These are phyloP conservation scores for Trematomus loennbergii DNA, from an alignment of 2,113 vertebrate species.

Conservation along the genomic window DNA sequence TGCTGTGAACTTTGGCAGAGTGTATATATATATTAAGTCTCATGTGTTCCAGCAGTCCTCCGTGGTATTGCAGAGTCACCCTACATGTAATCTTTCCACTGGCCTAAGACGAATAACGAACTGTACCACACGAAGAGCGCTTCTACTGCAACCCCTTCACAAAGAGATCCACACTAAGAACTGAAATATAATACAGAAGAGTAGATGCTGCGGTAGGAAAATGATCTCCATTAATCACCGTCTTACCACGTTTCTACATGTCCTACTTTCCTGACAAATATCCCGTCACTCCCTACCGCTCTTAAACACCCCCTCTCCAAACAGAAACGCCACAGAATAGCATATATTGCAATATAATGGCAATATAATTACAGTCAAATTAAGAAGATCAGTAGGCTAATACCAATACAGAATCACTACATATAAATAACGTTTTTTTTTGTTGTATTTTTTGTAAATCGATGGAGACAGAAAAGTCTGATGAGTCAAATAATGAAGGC, in stretches of 20 bases:
- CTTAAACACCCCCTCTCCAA: conserved; percentile 44
- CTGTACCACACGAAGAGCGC: conserved; percentile 48
- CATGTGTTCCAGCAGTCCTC: conserved; percentile 41
- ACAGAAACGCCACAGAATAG: conserved; percentile 76
- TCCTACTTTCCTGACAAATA: background rate
- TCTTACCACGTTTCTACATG: background rate
- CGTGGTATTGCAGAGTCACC: conserved; percentile 47
- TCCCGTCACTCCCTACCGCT: background rate
- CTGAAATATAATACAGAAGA: conserved; percentile 68
- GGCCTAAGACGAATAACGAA: conserved; percentile 56
- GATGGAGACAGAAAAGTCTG: conserved; percentile 65
- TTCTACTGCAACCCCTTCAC: conserved; percentile 46
- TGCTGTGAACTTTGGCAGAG: conserved; percentile 66
- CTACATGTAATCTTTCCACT: conserved; percentile 34
- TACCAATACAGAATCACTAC: conserved; percentile 84
- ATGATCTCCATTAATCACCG: conserved; percentile 18
- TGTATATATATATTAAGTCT: conserved; percentile 47
- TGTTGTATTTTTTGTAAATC: conserved; percentile 68
- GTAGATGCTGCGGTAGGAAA: conserved; percentile 34
- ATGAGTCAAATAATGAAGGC: conserved; percentile 43
- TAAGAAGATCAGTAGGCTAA: conserved; percentile 78
- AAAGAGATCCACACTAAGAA: conserved; percentile 52
- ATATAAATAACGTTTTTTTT: conserved; percentile 81
- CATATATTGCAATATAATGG: conserved; percentile 82
- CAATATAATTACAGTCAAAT: conserved; percentile 82